These are phyloP conservation scores for Lates calcarifer DNA, from an alignment of 2,113 vertebrate species.

Conservation along the genomic window DNA sequence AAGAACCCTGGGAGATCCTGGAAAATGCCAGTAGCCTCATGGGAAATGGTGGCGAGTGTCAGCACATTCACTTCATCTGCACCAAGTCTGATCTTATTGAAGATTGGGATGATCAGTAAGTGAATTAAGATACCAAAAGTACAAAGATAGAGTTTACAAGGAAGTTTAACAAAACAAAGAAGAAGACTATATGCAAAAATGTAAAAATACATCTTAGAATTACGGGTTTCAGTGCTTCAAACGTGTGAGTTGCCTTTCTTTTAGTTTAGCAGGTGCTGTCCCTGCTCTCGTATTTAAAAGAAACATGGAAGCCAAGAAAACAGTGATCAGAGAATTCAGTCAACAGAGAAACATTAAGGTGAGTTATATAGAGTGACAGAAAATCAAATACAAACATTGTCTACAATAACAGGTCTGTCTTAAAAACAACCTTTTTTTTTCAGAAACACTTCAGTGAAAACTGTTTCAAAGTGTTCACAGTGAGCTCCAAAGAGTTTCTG, in stretches of 20 bases:
- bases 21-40: slow-evolving; percentile 18
- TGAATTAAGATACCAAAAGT: background rate
- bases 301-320: slow-evolving; percentile 32
- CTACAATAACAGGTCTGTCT: background rate
- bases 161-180: too few species aligned
- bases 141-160: too few species aligned
- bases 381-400: too few species aligned
- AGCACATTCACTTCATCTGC: slow-evolving; percentile 67
- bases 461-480: slow-evolving; percentile 62
- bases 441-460: slow-evolving; percentile 58
- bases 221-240: too few species aligned
- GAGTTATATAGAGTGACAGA: fast-evolving
- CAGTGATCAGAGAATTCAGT: background rate
- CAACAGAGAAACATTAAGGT: slow-evolving; percentile 27
- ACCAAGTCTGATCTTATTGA: slow-evolving; percentile 52
- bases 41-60: slow-evolving; percentile 68
- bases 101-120: background rate
- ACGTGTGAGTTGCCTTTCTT: slow-evolving; percentile 10
- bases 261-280: slow-evolving; percentile 1
- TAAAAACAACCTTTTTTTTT: background rate
- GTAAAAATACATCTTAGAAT: too few species aligned
- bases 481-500: slow-evolving; percentile 55
- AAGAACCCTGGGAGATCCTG: slow-evolving; percentile 65
- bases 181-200: too few species aligned
- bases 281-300: background rate